Conservation (phyloP, 2,113 vertebrate genomes). For the Dasyprocta punctata region DNA sequence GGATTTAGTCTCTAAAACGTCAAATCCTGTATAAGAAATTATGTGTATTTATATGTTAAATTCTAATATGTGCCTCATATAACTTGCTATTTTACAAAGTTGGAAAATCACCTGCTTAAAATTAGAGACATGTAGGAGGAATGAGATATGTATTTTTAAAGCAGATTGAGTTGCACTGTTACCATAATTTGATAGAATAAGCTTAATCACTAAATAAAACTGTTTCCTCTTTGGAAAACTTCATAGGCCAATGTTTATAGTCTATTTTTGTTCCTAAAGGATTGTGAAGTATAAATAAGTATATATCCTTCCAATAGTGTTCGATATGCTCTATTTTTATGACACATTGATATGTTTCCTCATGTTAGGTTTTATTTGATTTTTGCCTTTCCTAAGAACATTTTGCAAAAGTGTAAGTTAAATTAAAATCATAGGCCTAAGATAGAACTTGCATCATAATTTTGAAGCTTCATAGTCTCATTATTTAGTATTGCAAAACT, state of each 20-base stretch:
- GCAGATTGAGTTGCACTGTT: background rate
- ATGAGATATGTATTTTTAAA: conserved; percentile 42
- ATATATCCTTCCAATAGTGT: background rate
- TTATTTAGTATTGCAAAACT: background rate
- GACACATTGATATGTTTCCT: conserved; percentile 62
- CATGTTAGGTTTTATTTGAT: conserved; percentile 46
- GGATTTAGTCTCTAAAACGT: background rate
- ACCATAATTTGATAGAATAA: conserved; percentile 59
- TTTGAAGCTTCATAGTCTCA: background rate
- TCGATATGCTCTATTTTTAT: conserved; percentile 66
- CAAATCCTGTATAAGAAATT: conserved; percentile 28
- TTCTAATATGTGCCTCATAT: conserved; percentile 32
- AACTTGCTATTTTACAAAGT: conserved; percentile 17
- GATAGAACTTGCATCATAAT: background rate
- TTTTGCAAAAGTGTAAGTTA: conserved; percentile 4
- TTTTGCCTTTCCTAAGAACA: conserved; percentile 48
- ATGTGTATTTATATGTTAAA: conserved; percentile 45
- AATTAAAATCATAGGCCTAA: conserved; percentile 26
- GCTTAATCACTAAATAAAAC: conserved; percentile 37
- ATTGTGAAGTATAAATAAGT: background rate
- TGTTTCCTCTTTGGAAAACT: conserved; percentile 22
- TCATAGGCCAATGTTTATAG: background rate
- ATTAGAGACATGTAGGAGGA: conserved; percentile 40
- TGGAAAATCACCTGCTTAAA: conserved; percentile 62
- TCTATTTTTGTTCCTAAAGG: conserved; percentile 40